Base-by-base conservation (phyloP, 2,797 vertebrate genomes). In the Apodemus agrarius region DNA sequence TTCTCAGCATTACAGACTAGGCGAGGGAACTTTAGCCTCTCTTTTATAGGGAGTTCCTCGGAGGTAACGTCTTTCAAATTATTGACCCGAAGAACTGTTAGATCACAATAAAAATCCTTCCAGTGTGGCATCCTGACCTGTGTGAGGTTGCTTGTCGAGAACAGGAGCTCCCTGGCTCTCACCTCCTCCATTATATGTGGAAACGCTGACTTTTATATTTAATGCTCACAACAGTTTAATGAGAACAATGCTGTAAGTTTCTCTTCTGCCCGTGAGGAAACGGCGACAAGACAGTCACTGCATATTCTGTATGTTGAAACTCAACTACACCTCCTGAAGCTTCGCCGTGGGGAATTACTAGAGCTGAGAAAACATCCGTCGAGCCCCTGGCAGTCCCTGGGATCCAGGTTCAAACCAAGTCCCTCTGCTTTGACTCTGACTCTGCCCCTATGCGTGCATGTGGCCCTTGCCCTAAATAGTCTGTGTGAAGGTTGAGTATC, bases 271-370 rank as follows among this genome's bases (percentile, higher is more conserved):
- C 19, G 59, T 26, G 61, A 95, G 76, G 93, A 94, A 90, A 95
- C 13, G 69, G 26, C 57, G 80, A 81, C 37, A 89, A 89, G 57
- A 40, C 34, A 19, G 54, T 26, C 37, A 2, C 86, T 65, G 21
- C 65, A 89, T 76, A 91, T 78, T 24, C 31, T 24, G 37, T 29
- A n/a, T 52, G 78, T 52, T 86, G 31, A 61, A 84, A 93, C 90
- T 93, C 59, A 92, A 12, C 52, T 4, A n/a, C 17, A 59, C 61
- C 61, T 94, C 76, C 52, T 17, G 91, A 80, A 11, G 52, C 78
- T 91, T 95, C 67, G 31, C 75, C 21, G 6, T 88, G 84, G 78
- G 90, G 93, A 85, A 92, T 90, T 81, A 61, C 54, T 90, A 54
- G 40, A 93, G 59, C 26, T 69, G 91, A 65, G 79, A 92, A 95